Percentiles rank a stretch among this genome's conserved stretches.
phyloP scores from a whole-genome alignment of 2,888 invertebrate species.

The Scaptomyza polygonia region DNA sequence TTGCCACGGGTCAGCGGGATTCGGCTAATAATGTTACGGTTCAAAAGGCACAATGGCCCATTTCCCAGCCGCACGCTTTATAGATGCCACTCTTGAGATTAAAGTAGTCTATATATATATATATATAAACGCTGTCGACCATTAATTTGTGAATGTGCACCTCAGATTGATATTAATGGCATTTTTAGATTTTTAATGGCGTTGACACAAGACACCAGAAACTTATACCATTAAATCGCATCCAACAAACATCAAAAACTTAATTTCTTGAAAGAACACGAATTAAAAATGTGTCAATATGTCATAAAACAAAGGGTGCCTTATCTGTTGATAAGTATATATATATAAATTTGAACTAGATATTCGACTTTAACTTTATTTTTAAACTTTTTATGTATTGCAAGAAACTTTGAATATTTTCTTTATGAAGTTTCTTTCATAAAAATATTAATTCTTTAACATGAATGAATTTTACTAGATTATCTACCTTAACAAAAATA shows the following conservation, averaged over 20 bases:
- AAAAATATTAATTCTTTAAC: too few species aligned
- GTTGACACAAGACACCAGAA: constrained; percentile 49
- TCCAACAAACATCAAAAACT: constrained; percentile 18
- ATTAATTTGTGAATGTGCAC: constrained; percentile 49
- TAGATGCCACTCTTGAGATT: background rate
- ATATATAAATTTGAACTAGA: background rate
- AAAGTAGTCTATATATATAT: background rate
- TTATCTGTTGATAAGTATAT: background rate
- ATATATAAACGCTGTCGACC: constrained; percentile 36
- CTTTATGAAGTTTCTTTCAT: too few species aligned
- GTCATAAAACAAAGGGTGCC: background rate
- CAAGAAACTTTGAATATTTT: too few species aligned
- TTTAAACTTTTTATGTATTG: background rate
- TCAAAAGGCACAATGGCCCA: constrained; percentile 43
- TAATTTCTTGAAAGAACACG: background rate
- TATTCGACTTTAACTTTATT: too few species aligned
- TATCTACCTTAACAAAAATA: too few species aligned
- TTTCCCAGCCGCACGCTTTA: constrained; percentile 11
- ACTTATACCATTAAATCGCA: constrained; percentile 28
- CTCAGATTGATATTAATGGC: constrained; percentile 63
- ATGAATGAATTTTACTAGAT: too few species aligned
- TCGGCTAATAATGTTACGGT: constrained; percentile 44
- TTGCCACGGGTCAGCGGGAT: constrained; percentile 45
- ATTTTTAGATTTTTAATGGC: constrained; percentile 51
- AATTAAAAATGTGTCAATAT: background rate